Base-by-base conservation (phyloP, 2,797 vertebrate genomes). In the Babyrousa celebensis region DNA sequence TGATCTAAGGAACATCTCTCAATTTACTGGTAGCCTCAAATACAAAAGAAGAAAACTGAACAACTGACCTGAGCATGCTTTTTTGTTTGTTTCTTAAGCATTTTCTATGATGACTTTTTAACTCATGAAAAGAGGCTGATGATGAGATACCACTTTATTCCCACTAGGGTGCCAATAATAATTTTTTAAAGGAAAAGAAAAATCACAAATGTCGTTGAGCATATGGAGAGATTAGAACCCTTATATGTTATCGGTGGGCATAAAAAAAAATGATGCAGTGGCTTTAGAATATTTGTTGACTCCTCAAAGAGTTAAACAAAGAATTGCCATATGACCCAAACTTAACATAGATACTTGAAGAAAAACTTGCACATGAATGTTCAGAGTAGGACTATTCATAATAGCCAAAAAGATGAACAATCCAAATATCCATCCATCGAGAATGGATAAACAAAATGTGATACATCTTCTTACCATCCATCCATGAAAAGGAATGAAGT, bases 31-130 rank as follows among this genome's bases (percentile, higher is more conserved):
- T 84, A 54, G 18, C 12, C 40, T 92, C 54, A 48, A 36, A 63
- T 71, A 68, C 14, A 60, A 97, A 96, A 83, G 62, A 91, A 94
- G 72, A 95, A 85, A 87, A 95, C 25, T 60, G 54, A 78, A 85
- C 29, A 71, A 32, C 32, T 65, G 36, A 71, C 0, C 10, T 58
- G 16, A 90, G 1, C 54, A 67, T 90, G 18, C 14, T 56, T 43
- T 89, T n/a, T 36, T 56, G 43, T 77, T 60, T 56, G 43, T 79
- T 36, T 36, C 36, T 36, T 11, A 85, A 89, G 65, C 86, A 6
- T 21, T 85, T 96, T 85, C 56, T 43, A 14, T 71, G 63, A 83
- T 60, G 43, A 29, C 48, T 67, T 89, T 63, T 60, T 79, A 95
- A 94, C 74, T 75, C 15, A 36, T n/a, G 32, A 78, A 77, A 92